phyloP scores from a whole-genome alignment of 1,140 invertebrate genomes.

The Diplogasteroides magnus region DNA sequence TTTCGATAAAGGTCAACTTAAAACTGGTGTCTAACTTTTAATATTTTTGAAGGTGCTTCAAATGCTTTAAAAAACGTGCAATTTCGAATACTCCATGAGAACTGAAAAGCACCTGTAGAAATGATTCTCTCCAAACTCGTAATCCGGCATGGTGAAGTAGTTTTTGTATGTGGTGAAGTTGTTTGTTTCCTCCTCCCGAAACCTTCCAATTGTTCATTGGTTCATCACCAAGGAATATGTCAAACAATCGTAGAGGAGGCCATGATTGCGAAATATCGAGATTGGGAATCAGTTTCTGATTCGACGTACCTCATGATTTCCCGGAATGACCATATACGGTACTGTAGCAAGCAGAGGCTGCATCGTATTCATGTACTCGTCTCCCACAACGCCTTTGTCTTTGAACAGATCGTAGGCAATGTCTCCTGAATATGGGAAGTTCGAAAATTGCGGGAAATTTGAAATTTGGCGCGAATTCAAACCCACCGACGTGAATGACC shows the following conservation, averaged over 20 bases:
- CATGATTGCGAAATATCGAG: too few relatives aligned
- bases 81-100: neutral
- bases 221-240: too few relatives aligned
- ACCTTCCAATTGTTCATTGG: too few relatives aligned
- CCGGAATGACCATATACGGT: conserved; percentile 58
- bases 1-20: too few relatives aligned
- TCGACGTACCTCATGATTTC: conserved; percentile 59
- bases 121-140: conserved; percentile 54
- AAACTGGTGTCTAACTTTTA: too few relatives aligned
- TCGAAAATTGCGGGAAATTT: too few relatives aligned
- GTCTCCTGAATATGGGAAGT: too few relatives aligned
- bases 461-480: too few relatives aligned
- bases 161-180: conserved; percentile 51
- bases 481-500: conserved; percentile 37
- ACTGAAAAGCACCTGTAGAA: conserved; percentile 56
- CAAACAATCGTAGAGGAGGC: too few relatives aligned
- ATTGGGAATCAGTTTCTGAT: too few relatives aligned
- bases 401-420: conserved; percentile 57
- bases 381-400: conserved; percentile 53
- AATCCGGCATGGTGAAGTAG: conserved; percentile 56
- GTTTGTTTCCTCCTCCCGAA: neutral
- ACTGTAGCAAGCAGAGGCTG: conserved; percentile 51
- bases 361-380: conserved; percentile 55
- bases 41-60: too few relatives aligned
- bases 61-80: neutral